Evolutionary conservation across 2,888 invertebrate genomes (phyloP), one percentile per base, ranked within the genome.

Genomic region (Dysmachus trigonus): DNA sequence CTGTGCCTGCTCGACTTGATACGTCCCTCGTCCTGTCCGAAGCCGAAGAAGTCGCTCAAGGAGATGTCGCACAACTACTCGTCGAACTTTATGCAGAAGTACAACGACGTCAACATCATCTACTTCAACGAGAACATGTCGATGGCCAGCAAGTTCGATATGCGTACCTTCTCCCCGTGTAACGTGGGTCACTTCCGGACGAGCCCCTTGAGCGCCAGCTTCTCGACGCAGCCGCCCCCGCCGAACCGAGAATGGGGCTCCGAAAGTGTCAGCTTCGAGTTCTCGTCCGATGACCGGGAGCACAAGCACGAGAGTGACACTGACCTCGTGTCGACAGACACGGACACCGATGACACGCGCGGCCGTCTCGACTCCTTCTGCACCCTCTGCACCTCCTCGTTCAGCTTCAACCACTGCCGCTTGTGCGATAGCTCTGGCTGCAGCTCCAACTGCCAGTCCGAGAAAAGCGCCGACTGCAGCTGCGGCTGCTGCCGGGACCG

Each of bases 71-170:
- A 90, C 76, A 87, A 90, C 89, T 88, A 91, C 89, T 89, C 91
- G 88, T 87, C 90, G 1, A 91, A 91, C 8, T 90, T 91, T 81
- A 88, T 91, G 88, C 90, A 91, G 15, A 92, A 92, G 87, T 91
- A 91, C 86, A 90, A 92, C 77, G 91, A 91, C 41, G 87, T 88
- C n/a, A 91, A 90, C 87, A 89, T 92, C 2, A 92, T 92, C n/a
- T 91, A 92, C 86, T 92, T 92, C 85, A 92, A 92, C 88, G 92
- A 92, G 87, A 92, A 92, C 87, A 89, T 92, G n/a, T 91, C 92
- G 53, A 92, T 92, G 92, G 90, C 92, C 62, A 91, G 91, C 87
- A 91, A 91, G 88, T 91, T 90, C 77, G 90, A 90, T 86, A 90
- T 90, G 83, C 89, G 89, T 0, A 90, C 90, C 41, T 90, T 90